Percentiles rank a stretch among this genome's conserved stretches.
These are phyloP conservation scores for Diplodus sargus DNA, from an alignment of 2,797 vertebrate genomes.

Conservation along the genomic window DNA sequence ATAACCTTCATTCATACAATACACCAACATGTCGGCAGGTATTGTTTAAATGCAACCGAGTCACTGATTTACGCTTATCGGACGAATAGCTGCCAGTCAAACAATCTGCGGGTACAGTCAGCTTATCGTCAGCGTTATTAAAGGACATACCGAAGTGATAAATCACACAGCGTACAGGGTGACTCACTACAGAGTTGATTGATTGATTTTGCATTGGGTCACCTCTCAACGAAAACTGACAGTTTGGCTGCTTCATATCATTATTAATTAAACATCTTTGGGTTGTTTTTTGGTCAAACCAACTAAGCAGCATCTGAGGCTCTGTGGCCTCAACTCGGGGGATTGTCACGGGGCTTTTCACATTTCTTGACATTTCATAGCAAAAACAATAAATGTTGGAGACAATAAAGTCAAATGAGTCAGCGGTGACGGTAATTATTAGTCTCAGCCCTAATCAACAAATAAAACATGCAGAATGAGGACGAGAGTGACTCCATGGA, in stretches of 20 bases:
- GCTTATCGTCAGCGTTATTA: no score
- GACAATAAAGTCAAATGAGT: neutral
- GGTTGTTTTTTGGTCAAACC: neutral
- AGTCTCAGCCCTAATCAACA: no score
- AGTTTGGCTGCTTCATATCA: neutral
- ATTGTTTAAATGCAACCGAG: constrained; percentile 32
- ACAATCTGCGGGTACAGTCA: neutral
- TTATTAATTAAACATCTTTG: neutral
- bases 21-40: neutral
- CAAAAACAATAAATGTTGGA: neutral
- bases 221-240: neutral
- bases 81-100: neutral
- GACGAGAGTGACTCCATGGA: neutral
- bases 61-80: constrained; percentile 8
- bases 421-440: neutral
- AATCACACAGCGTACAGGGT: neutral
- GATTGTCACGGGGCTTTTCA: neutral
- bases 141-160: no score
- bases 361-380: neutral
- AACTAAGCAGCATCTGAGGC: neutral
- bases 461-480: no score
- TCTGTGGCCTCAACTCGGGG: neutral
- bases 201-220: neutral
- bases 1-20: neutral
- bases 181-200: no score